phyloP scores from a whole-genome alignment of 2,797 vertebrate genomes.

The Sebastes hubbsi region DNA sequence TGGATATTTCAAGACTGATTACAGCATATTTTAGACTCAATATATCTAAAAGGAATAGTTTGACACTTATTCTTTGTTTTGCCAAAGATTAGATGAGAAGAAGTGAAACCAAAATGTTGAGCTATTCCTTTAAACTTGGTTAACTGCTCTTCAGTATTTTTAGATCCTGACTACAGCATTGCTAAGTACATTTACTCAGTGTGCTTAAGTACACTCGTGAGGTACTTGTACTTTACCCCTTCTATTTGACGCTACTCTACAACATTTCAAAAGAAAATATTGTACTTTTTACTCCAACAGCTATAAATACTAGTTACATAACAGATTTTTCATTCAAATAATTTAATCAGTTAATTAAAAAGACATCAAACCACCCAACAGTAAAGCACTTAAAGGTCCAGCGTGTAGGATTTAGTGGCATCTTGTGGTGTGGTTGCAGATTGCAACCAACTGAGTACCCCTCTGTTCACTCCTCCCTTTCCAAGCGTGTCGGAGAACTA shows the following conservation, averaged over 20 bases:
- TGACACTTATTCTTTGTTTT: neutral
- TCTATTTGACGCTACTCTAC: neutral
- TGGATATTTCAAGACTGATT: neutral
- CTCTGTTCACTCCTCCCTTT: no score
- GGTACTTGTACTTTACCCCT: neutral
- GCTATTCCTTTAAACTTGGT: neutral
- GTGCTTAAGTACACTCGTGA: neutral
- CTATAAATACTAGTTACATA: neutral
- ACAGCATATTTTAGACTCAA: neutral
- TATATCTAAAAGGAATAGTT: neutral
- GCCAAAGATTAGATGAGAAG: neutral
- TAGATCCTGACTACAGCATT: neutral
- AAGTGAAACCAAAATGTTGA: neutral
- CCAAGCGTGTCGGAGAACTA: no score
- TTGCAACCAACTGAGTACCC: no score
- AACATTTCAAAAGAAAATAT: neutral
- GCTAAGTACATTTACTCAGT: neutral
- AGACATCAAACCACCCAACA: no score
- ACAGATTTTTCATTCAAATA: neutral
- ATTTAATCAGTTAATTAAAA: neutral
- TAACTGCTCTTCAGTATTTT: neutral
- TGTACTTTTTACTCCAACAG: neutral
- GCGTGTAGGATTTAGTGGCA: no score
- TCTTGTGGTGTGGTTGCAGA: no score
- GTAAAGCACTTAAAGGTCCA: no score